Conservation (phyloP, 2,888 invertebrate genomes). For the Heliconius hortense region DNA sequence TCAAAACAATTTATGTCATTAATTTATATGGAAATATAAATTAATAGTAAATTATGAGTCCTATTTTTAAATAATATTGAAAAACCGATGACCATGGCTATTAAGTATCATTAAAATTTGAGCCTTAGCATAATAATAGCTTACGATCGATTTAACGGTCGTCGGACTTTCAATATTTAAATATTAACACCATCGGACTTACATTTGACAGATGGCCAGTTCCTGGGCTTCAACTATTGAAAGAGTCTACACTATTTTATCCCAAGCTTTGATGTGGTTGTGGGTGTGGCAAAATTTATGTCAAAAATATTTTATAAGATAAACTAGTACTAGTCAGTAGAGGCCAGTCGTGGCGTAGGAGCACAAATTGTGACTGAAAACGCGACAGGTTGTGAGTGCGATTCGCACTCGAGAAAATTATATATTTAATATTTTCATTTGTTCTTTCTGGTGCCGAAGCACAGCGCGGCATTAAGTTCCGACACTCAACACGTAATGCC, state of each 20-base stretch:
- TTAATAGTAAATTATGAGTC: not conserved
- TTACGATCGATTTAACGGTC: not conserved
- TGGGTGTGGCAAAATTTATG: too few relatives aligned
- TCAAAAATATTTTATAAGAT: too few relatives aligned
- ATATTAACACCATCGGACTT: not conserved
- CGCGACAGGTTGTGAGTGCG: too few relatives aligned
- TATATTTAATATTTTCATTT: too few relatives aligned
- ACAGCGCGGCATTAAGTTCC: too few relatives aligned
- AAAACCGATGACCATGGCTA: not conserved
- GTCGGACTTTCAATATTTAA: not conserved
- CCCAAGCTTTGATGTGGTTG: too few relatives aligned
- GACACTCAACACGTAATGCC: too few relatives aligned
- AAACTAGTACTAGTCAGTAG: too few relatives aligned
- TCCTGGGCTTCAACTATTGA: not conserved
- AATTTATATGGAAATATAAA: not conserved
- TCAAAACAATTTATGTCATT: not conserved
- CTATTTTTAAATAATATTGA: not conserved
- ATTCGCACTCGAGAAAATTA: too few relatives aligned
- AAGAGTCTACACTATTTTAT: not conserved
- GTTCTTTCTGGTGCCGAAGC: too few relatives aligned
- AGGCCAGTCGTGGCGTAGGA: too few relatives aligned
- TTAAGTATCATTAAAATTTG: slow-evolving; percentile 15
- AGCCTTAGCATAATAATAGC: slow-evolving; percentile 3
- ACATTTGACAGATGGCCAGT: not conserved
- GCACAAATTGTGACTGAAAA: too few relatives aligned